Base-by-base conservation (phyloP, 2,888 invertebrate species). In the Rhagonycha fulva region DNA sequence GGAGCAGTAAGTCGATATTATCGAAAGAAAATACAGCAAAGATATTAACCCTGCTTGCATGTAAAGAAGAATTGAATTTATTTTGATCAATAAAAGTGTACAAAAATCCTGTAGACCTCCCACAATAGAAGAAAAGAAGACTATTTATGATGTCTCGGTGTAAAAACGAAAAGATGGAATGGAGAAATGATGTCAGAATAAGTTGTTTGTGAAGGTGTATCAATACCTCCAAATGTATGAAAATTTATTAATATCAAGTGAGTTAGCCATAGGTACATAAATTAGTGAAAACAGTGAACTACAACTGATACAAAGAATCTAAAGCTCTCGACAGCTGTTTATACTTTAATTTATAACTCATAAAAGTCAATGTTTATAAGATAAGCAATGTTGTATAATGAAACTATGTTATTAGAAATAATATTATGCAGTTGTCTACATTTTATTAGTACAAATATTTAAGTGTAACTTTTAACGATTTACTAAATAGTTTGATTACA, bases 321-420 rank as follows among this genome's bases (percentile, higher is more conserved):
- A 47, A 47, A 47, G 47, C 47, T 47, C 47, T 24, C 63, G 23
- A 66, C 63, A 66, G 63, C 63, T 66, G 63, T 66, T 66, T 66
- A 66, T n/a, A 24, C 23, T 66, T 26, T 66, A 66, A 66, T 66
- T 66, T 66, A 66, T 66, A 24, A 66, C 63, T 66, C 63, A 66
- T 66, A 66, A 66, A 66, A 66, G 63, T 66, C 63, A 66, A 66
- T 66, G 63, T 66, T 66, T 66, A 24, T 66, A 66, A 66, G 24
- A 66, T 66, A 66, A 62, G 63, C 63, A 66, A 66, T 26, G 19
- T 66, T 66, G 63, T 66, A 66, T 66, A 66, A 66, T 24, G 24
- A 66, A 66, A 66, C 12, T 10, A 24, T 26, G 26, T 66, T 66
- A 66, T 66, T 66, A 66, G 26, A 66, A 66, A 66, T 66, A 66